phyloP scores from a whole-genome alignment of 2,113 vertebrate genomes.

The Crotalus tigris region DNA sequence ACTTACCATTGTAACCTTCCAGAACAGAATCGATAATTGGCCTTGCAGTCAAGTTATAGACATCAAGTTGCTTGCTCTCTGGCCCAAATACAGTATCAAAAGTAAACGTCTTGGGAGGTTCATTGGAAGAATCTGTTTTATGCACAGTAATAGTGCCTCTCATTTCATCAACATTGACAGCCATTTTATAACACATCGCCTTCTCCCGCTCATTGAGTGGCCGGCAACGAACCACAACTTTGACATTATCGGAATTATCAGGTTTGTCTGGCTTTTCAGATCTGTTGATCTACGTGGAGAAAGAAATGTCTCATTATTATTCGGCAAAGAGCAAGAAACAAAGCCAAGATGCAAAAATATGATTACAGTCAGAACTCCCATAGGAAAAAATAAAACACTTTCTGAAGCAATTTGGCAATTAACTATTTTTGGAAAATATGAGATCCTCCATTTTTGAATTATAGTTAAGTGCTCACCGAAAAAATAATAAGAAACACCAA shows the following conservation, averaged over 20 bases:
- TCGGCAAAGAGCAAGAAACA: background rate
- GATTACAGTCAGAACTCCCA: background rate
- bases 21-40: slow-evolving; percentile 95
- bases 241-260: slow-evolving; percentile 92
- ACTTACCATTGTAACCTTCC: slow-evolving; percentile 96
- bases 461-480: background rate
- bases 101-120: slow-evolving; percentile 94
- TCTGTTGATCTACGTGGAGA: slow-evolving; percentile 78
- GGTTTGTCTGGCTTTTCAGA: slow-evolving; percentile 81
- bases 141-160: slow-evolving; percentile 93
- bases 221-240: slow-evolving; percentile 94
- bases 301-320: slow-evolving; percentile 11
- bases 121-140: slow-evolving; percentile 86
- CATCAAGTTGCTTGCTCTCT: slow-evolving; percentile 97
- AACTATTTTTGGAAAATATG: background rate
- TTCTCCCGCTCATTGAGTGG: slow-evolving; percentile 94
- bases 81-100: slow-evolving; percentile 97
- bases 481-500: background rate
- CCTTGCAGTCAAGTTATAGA: slow-evolving; percentile 97
- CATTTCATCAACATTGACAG: slow-evolving; percentile 91
- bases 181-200: slow-evolving; percentile 80
- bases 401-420: background rate
- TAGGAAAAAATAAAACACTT: background rate
- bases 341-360: background rate
- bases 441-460: background rate